Base-by-base conservation (phyloP, 2,888 invertebrate genomes). In the Thecophora atra region DNA sequence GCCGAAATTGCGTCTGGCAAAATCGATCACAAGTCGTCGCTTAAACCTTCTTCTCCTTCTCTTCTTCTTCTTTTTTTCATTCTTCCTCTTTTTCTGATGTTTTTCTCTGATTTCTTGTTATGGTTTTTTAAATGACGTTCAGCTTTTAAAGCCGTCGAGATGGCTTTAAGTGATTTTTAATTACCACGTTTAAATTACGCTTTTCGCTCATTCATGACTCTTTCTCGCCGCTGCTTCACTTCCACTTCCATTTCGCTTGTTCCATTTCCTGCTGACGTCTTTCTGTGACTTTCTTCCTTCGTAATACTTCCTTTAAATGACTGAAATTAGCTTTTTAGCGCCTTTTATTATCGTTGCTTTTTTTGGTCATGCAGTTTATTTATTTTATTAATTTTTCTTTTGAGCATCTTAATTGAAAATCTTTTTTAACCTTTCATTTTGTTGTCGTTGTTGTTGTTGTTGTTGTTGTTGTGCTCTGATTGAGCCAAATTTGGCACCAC, bases 21-120 rank as follows among this genome's bases (percentile, higher is more conserved):
- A 44, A 64, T 64, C 64, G 64, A 47, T 64, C 64, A 64, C 44
- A 24, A 47, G 64, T 47, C 64, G 47, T 64, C 52, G n/a, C n/a
- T n/a, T n/a, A n/a, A n/a, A n/a, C n/a, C n/a, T n/a, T n/a, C n/a
- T n/a, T n/a, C n/a, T n/a, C n/a, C n/a, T n/a, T n/a, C n/a, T n/a
- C n/a, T n/a, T n/a, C n/a, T n/a, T n/a, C n/a, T n/a, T n/a, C n/a
- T n/a, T n/a, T n/a, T n/a, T n/a, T n/a, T n/a, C n/a, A n/a, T n/a
- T n/a, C n/a, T n/a, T n/a, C n/a, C n/a, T n/a, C n/a, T n/a, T n/a
- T n/a, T n/a, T n/a, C n/a, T n/a, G n/a, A n/a, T n/a, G n/a, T n/a
- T n/a, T n/a, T n/a, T n/a, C n/a, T n/a, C n/a, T n/a, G 69, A 62
- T 44, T 30, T 69, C 70, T 51, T 69, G 42, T 44, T 54, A 17